A percentile compares a stretch with the other conserved stretches of the same genome.
Evolutionary conservation across 2,888 invertebrate species (phyloP).

Genomic region (Lasioglossum calceatum): DNA sequence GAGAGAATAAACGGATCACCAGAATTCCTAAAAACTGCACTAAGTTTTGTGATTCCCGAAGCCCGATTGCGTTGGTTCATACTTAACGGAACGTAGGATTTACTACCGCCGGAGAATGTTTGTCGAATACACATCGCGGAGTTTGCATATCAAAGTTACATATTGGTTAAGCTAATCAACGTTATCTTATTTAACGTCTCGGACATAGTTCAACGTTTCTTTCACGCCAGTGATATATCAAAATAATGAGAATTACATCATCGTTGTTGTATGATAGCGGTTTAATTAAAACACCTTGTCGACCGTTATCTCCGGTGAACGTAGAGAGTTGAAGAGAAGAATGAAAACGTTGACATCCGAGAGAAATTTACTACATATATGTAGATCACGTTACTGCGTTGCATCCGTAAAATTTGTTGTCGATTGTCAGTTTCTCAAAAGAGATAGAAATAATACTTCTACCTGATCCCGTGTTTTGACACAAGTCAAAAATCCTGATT

Average conservation of each 20-base stretch:
- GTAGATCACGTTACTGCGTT: no score
- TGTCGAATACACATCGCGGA: constrained; percentile 14
- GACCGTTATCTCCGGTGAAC: not conserved
- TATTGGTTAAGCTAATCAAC: constrained; percentile 33
- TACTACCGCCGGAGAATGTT: constrained; percentile 10
- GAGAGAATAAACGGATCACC: no score
- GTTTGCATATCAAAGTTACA: constrained; percentile 36
- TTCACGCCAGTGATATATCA: not conserved
- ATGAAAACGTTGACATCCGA: not conserved
- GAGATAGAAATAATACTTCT: no score
- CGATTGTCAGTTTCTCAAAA: no score
- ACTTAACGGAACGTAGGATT: constrained; percentile 10
- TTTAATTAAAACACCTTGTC: not conserved
- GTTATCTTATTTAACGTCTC: constrained; percentile 50
- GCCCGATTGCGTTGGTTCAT: not conserved
- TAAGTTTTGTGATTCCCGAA: not conserved
- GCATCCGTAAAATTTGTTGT: no score
- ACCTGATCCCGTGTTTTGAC: no score
- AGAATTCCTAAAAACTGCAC: not conserved
- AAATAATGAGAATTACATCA: constrained; percentile 12
- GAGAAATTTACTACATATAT: not conserved
- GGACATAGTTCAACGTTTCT: constrained; percentile 34
- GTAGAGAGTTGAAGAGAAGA: not conserved
- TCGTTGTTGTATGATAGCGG: not conserved
- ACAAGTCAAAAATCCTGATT: no score